A percentile compares a stretch with the other conserved stretches of the same genome.
phyloP scores from a whole-genome alignment of 2,113 vertebrate species.

The Erythrocebus patas region DNA sequence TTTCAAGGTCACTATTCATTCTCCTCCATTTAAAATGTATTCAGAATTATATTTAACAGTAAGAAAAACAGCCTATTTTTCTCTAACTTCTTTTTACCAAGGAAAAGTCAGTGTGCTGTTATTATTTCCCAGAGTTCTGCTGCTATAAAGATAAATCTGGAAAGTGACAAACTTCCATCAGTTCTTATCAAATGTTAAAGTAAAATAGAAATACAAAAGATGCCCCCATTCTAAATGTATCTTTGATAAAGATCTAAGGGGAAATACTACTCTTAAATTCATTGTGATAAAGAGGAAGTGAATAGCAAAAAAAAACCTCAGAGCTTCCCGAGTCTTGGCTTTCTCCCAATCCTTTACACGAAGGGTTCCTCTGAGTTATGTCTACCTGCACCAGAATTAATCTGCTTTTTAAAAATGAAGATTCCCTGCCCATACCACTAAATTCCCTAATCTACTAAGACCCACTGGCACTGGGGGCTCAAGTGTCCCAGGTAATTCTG shows the following conservation, averaged over 20 bases:
- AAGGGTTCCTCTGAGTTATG: not conserved
- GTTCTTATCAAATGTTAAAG: slow-evolving; percentile 2
- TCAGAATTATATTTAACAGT: not conserved
- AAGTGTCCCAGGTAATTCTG: not conserved
- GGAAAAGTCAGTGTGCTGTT: not conserved
- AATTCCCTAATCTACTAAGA: not conserved
- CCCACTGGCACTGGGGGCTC: not conserved
- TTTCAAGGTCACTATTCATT: not conserved
- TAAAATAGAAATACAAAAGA: slow-evolving; percentile 22
- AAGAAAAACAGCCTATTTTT: slow-evolving; percentile 29
- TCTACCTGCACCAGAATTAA: not conserved
- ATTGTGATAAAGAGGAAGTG: not conserved
- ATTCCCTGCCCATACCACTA: not conserved
- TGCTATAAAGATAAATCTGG: not conserved
- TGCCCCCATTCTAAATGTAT: not conserved
- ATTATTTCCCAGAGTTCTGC: not conserved
- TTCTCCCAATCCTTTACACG: not conserved
- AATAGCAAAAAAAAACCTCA: not conserved
- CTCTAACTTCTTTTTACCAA: slow-evolving; percentile 6
- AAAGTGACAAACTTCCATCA: slow-evolving; percentile 23
- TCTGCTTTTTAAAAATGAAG: not conserved
- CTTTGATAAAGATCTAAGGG: not conserved
- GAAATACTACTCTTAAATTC: not conserved
- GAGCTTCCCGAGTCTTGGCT: not conserved
- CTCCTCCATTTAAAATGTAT: not conserved